These are phyloP conservation scores for Eristalinus sepulchralis DNA, from an alignment of 2,888 invertebrate species.

Conservation along the genomic window DNA sequence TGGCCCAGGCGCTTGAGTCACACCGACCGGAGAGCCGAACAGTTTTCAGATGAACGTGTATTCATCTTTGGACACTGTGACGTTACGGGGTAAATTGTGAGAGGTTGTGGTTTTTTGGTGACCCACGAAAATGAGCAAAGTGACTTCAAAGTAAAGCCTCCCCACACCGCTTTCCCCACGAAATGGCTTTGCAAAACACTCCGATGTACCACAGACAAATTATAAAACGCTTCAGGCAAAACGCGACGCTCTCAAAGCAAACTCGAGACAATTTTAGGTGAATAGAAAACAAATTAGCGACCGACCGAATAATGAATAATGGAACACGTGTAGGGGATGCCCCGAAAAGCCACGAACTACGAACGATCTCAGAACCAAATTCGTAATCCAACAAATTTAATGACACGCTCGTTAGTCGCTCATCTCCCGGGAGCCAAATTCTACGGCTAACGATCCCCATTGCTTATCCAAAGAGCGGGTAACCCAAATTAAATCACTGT, in stretches of 20 bases:
- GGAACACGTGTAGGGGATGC: not conserved
- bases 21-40: not conserved
- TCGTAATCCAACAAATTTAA: slow-evolving; percentile 45
- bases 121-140: too few relatives aligned
- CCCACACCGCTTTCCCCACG: too few relatives aligned
- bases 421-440: slow-evolving; percentile 6
- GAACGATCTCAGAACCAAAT: slow-evolving; percentile 10
- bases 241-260: not conserved
- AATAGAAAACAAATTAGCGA: not conserved
- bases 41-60: not conserved
- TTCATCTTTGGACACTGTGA: not conserved
- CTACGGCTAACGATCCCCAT: slow-evolving; percentile 34
- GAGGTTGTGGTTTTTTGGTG: not conserved
- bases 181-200: too few relatives aligned
- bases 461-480: slow-evolving; percentile 28
- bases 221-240: not conserved
- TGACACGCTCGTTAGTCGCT: slow-evolving; percentile 41
- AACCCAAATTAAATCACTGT: slow-evolving; percentile 59
- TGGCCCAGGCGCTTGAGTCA: not conserved
- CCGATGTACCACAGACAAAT: not conserved
- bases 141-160: too few relatives aligned
- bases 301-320: not conserved
- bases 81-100: not conserved
- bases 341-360: not conserved
- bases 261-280: not conserved